Percentiles rank a stretch among this genome's conserved stretches.
These are phyloP conservation scores for Acipenser oxyrinchus DNA, from an alignment of 2,797 vertebrate species.

Conservation along the genomic window DNA sequence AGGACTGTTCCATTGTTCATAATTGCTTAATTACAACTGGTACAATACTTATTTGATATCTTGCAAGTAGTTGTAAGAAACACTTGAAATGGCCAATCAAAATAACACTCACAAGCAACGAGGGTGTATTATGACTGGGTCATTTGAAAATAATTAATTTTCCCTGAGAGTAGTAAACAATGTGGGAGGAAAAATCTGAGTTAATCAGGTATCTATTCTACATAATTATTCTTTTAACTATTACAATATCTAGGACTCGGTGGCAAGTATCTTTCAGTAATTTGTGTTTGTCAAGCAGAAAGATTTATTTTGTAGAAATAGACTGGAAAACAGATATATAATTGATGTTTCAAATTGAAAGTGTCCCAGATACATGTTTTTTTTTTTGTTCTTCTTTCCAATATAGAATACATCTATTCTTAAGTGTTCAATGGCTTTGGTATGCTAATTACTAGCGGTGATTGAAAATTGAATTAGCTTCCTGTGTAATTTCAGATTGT, in stretches of 20 bases:
- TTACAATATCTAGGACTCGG: conserved; percentile 20
- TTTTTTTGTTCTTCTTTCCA: not conserved
- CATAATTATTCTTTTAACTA: conserved; percentile 18
- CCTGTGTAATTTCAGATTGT: conserved; percentile 73
- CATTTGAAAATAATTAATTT: conserved; percentile 22
- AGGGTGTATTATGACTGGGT: conserved; percentile 5
- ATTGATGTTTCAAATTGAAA: not conserved
- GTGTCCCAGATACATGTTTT: not conserved
- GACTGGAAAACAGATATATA: not conserved
- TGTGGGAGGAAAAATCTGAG: conserved; percentile 15
- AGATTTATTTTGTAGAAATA: conserved; percentile 6
- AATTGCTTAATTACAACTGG: not conserved
- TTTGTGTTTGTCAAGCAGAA: conserved; percentile 17
- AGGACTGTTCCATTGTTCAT: too few relatives aligned
- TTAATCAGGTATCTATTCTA: conserved; percentile 12
- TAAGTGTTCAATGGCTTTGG: conserved; percentile 1
- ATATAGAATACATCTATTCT: not conserved
- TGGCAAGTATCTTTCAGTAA: conserved; percentile 3
- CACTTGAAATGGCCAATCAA: not conserved
- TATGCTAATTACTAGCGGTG: conserved; percentile 1
- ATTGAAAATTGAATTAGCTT: conserved; percentile 35
- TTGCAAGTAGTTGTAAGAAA: not conserved
- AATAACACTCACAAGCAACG: conserved; percentile 2
- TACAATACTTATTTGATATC: not conserved
- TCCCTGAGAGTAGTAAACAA: conserved; percentile 17